Conservation (phyloP, 2,888 invertebrate species). For the Drosophila paramelanica region DNA sequence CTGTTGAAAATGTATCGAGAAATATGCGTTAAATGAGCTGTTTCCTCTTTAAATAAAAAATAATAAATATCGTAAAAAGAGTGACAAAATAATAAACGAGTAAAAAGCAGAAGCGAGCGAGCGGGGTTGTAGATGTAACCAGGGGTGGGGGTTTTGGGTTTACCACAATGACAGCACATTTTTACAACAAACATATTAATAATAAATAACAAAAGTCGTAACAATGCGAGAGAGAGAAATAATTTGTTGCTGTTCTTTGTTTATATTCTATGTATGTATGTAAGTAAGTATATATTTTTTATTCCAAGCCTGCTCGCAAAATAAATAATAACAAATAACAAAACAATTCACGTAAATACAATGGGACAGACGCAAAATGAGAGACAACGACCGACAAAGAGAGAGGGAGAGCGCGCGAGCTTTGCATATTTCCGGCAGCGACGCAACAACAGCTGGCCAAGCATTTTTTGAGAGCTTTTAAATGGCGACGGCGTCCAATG, state of each 20-base stretch:
- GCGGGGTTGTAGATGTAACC: background rate
- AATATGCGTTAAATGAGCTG: conserved; percentile 62
- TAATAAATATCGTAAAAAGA: conserved; percentile 33
- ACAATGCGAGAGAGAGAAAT: conserved; percentile 22
- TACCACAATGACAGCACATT: conserved; percentile 32
- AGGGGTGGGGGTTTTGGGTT: background rate
- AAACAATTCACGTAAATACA: conserved; percentile 70
- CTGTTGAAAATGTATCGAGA: conserved; percentile 37
- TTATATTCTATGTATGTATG: conserved; percentile 36
- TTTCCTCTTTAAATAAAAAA: conserved; percentile 69
- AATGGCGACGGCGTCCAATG: conserved; percentile 53
- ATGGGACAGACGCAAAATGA: conserved; percentile 17
- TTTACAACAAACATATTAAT: conserved; percentile 10
- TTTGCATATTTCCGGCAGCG: conserved; percentile 75
- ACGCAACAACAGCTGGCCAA: conserved; percentile 56
- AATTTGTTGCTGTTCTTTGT: conserved; percentile 32
- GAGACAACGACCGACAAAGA: conserved; percentile 8
- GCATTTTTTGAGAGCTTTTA: conserved; percentile 75
- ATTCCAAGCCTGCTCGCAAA: conserved; percentile 45
- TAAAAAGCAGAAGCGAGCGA: background rate
- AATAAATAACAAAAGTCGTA: conserved; percentile 24
- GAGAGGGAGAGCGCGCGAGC: conserved; percentile 36
- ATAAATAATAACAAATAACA: conserved; percentile 52
- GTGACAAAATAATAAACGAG: conserved; percentile 10
- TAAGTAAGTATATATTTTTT: conserved; percentile 23